Evolutionary conservation across 1,140 invertebrate species (phyloP).

Genomic region (Caenorhabditis latens): DNA sequence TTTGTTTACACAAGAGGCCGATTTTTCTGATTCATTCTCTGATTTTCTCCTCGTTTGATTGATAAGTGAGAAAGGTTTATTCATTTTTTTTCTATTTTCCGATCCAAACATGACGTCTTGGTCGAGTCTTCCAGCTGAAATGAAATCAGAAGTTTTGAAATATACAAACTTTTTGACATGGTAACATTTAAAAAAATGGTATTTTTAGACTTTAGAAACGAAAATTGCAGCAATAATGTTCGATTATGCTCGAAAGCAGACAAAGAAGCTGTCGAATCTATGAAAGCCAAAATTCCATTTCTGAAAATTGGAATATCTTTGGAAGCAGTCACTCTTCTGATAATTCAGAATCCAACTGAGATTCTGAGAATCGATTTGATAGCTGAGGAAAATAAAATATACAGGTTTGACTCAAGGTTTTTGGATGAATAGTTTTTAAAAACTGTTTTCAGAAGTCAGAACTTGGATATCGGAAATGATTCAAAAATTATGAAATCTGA

Average conservation of each 20-base stretch:
- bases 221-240: neutral
- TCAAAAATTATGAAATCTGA: neutral
- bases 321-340: neutral
- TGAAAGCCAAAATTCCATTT: neutral
- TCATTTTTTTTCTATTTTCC: neutral
- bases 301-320: neutral
- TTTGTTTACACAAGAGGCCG: slow-evolving; percentile 23
- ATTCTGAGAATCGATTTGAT: slow-evolving; percentile 21
- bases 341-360: neutral
- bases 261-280: neutral
- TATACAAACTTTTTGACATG: neutral
- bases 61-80: neutral
- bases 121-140: neutral
- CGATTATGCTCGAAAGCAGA: neutral
- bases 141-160: neutral
- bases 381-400: neutral
- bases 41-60: neutral
- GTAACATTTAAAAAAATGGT: neutral
- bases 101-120: neutral
- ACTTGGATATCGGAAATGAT: neutral
- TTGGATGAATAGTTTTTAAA: neutral
- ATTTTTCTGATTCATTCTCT: slow-evolving; percentile 8
- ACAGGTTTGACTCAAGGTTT: neutral
- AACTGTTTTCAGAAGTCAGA: neutral
- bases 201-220: too few species aligned